Evolutionary conservation across 2,797 vertebrate species (phyloP).

Genomic region (Taenioides sp.): DNA sequence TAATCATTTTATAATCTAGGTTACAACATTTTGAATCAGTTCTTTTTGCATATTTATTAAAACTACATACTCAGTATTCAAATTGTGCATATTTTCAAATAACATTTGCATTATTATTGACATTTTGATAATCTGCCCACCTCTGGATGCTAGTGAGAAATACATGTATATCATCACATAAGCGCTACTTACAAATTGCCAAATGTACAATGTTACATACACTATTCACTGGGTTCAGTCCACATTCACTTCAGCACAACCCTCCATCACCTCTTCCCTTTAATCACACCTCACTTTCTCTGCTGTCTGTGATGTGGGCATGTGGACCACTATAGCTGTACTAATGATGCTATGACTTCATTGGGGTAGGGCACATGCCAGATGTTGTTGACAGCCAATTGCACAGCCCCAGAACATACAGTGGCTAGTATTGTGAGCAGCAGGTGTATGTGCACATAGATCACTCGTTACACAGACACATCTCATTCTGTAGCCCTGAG

Average conservation of each 20-base stretch:
- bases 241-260: neutral
- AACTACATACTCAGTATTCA: too few species aligned
- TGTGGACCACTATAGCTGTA: constrained; percentile 1
- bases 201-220: neutral
- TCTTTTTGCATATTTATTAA: too few species aligned
- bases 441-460: constrained; percentile 12
- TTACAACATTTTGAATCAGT: too few species aligned
- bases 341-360: constrained; percentile 7
- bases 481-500: neutral
- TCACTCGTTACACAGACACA: constrained; percentile 26
- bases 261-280: neutral
- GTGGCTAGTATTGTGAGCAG: constrained; percentile 11
- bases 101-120: too few species aligned
- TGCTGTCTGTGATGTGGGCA: neutral
- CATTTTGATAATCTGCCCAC: too few species aligned
- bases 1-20: too few species aligned
- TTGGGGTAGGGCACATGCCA: neutral
- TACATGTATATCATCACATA: neutral
- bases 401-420: neutral
- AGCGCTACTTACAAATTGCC: neutral
- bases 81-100: too few species aligned
- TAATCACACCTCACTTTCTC: neutral
- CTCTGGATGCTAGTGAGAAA: neutral
- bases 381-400: constrained; percentile 14
- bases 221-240: neutral